Evolutionary conservation across 2,888 invertebrate species (phyloP), one percentile per base, ranked within the genome.

Genomic region (Zygaena filipendulae): DNA sequence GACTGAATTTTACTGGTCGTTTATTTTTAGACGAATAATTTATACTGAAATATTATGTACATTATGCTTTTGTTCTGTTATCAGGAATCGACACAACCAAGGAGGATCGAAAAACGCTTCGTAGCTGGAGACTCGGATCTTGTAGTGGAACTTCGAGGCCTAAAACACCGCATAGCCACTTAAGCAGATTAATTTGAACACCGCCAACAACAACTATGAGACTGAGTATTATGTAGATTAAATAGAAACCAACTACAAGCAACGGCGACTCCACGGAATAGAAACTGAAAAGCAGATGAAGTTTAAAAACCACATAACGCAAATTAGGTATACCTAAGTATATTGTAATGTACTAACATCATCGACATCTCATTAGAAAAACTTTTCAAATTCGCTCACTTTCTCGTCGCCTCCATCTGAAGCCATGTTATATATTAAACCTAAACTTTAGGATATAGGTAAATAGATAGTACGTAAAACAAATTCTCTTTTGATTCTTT

Each of bases 111-210:
- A 43, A 87, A 87, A 51, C 79, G 87, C 32, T 87, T 85, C 52
- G 81, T 87, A 24, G 79, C 85, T 2, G 81, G 79, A 36, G 87
- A 87, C 54, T 83, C 84, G 30, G 84, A 82, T 44, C 68, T 87
- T 29, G 86, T 85, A 3, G 68, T 82, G 22, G 85, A 87, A 59
- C 77, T 87, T 28, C 81, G 84, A 41, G 84, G 84, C 29, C 70
- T 87, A 29, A 87, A 87, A 60, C 84, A 85, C 53, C 74, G 72
- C 50, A 79, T 79, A 40, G 60, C 77, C 26, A 83, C 85, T 54
- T 84, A 85, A 82, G 58, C 47, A 42, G 40, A 53, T 42, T 45
- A 49, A 45, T 45, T 56, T 43, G 59, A 58, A 45, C 47, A 61
- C 55, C 63, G 72, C 74, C 70, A 75, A 74, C 64, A 58, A 64